Evolutionary conservation across 2,797 vertebrate genomes (phyloP), one percentile per base, ranked within the genome.

Genomic region (Crax fasciolata): DNA sequence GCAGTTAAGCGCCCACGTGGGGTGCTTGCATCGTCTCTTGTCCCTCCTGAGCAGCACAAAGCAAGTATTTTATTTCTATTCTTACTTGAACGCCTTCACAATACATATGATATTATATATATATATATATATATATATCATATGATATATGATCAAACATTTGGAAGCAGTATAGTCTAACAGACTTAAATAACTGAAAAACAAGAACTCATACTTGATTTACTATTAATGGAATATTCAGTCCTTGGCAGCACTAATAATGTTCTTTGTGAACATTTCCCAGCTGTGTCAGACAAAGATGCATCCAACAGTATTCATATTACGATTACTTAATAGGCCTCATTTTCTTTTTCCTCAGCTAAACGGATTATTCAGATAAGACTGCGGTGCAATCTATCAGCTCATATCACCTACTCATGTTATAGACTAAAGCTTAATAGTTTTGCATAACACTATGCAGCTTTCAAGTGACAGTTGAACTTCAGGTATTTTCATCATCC

Each of bases 281-380:
- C 78, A 85, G 75, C 84, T 95, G 79, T 54, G 49, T 93, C 66
- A 83, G 49, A 63, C 20, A 65, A 48, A 90, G n/a, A 16, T 78
- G 23, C n/a, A 68, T 74, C 49, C 78, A 82, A 58, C 14, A 66
- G 41, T 12, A 78, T 75, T 54, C 43, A 35, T 24, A 59, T 39
- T 81, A 87, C 71, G 35, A 77, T 62, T 57, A 80, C 41, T 91
- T 77, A 87, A 62, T 25, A 90, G 30, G n/a, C 16, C 18, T 84
- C 5, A 20, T 59, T 92, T 84, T 75, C 30, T 67, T 84, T 82
- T 87, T 68, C 39, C 49, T 65, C 16, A 38, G 21, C 14, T 54
- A 11, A 12, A 28, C 4, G 11, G 38, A 62, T 72, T 77, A 55
- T 86, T 93, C 68, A 78, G 46, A 39, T 49, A 52, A 32, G 16